phyloP scores from a whole-genome alignment of 2,888 invertebrate species.

The Mechanitis messenoides region DNA sequence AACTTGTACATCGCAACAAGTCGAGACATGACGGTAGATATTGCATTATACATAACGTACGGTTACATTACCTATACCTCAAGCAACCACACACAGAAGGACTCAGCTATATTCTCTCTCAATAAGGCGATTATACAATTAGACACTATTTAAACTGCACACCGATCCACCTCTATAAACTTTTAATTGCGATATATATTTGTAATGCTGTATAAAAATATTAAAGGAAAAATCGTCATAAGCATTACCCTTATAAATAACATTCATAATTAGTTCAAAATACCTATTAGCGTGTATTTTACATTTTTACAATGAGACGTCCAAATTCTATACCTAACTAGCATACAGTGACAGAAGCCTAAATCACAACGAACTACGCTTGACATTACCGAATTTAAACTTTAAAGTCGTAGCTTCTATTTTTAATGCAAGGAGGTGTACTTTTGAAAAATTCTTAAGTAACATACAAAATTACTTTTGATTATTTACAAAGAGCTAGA shows the following conservation, averaged over 20 bases:
- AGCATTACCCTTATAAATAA: conserved; percentile 65
- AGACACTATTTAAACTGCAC: conserved; percentile 73
- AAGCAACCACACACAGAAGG: conserved; percentile 65
- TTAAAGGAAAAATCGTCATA: conserved; percentile 74
- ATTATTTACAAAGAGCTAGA: conserved; percentile 72
- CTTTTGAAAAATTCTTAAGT: conserved; percentile 66
- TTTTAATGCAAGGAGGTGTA: conserved; percentile 70
- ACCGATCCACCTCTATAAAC: conserved; percentile 75
- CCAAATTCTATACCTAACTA: conserved; percentile 64
- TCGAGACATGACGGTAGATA: conserved; percentile 31
- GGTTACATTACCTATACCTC: conserved; percentile 33
- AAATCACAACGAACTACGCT: conserved; percentile 73
- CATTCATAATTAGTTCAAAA: conserved; percentile 67
- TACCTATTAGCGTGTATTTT: conserved; percentile 68
- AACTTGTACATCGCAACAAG: not conserved
- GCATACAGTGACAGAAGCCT: conserved; percentile 72
- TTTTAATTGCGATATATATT: conserved; percentile 75
- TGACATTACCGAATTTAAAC: conserved; percentile 66
- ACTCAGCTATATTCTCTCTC: conserved; percentile 74
- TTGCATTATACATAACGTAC: conserved; percentile 28
- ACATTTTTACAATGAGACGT: conserved; percentile 75
- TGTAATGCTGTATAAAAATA: conserved; percentile 77
- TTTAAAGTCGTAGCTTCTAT: conserved; percentile 66
- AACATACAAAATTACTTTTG: conserved; percentile 73
- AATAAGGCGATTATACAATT: conserved; percentile 74